Base-by-base conservation (phyloP, 2,888 invertebrate genomes). In the Cabera pusaria region DNA sequence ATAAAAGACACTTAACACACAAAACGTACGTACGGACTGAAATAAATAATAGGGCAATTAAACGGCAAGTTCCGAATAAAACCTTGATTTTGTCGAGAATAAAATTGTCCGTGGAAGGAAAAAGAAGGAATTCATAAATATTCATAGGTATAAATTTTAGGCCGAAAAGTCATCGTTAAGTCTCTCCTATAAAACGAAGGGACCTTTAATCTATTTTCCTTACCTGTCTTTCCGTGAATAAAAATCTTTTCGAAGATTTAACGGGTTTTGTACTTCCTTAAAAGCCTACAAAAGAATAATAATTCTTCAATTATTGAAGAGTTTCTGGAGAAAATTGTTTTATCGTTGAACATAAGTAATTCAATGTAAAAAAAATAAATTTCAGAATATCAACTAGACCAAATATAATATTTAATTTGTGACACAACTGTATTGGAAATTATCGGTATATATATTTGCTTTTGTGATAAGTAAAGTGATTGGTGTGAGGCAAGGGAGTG, bases 111-210 rank as follows among this genome's bases (percentile, higher is more conserved):
- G 55, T 50, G 50, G 56, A 60, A 60, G 61, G 53, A 58, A 73
- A 65, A 81, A 78, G 73, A 76, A 69, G 68, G 67, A 58, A 44
- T 69, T 86, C 80, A 87, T 87, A 81, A 87, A 86, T 87, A 86
- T 87, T 84, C 87, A 86, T 80, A 31, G 24, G 34, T 21, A 73
- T 72, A 70, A 77, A 74, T 74, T 80, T 74, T 67, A 72, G 72
- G 67, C 70, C 71, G 64, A 72, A 80, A 83, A 84, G 81, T 79
- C 82, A 78, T 70, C 68, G 69, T 72, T 83, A 85, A 86, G 86
- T 76, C 78, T 85, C 84, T 77, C 75, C 82, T 75, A 83, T 84
- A 84, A 80, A 75, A 40, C 35, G 28, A 59, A 61, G 61, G 55
- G 44, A 66, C 65, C 65, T 72, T 68, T 76, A 74, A 77, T 73